Base-by-base conservation (phyloP, 2,888 invertebrate species). In the Xestobium rufovillosum region DNA sequence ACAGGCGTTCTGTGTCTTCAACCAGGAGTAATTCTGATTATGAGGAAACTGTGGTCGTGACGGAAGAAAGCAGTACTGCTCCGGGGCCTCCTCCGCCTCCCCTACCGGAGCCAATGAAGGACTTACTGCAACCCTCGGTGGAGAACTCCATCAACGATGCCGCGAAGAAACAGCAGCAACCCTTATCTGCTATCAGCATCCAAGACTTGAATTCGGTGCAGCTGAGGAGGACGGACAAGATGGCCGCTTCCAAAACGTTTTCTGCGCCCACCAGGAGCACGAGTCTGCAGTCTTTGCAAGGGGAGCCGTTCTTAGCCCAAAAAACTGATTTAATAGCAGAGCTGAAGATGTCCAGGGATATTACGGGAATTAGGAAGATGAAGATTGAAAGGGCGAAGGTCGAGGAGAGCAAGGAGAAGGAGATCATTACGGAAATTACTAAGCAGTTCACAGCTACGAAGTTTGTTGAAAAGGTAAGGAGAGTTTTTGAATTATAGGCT, bases 241-340 rank as follows among this genome's bases (percentile, higher is more conserved):
- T 84, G 59, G 75, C 80, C 43, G 82, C 84, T 9, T 73, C 81
- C 2, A 88, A 88, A 62, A 87, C 87, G 0, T 73, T 86, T 52
- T 86, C 87, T n/a, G 85, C 86, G n/a, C 72, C 73, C 3, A 76
- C 76, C 1, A 71, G 85, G 36, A 84, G 83, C 51, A 76, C 85
- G 55, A 83, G 83, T 54, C 72, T 86, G 61, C 82, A 82, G 61
- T 80, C 81, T 51, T 63, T 81, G 25, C 73, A 80, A 37, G 76
- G 73, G 39, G 84, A 84, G 44, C 75, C 79, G 29, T 87, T 79
- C 66, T 71, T 79, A 51, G 74, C 76, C 33, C 83, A 78, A 45
- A 89, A 88, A 64, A 85, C 81, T 14, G 89, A 91, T 63, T 68
- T 94, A 31, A 92, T 94, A 45, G 91, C 90, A 30, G 94, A 94